These are phyloP conservation scores for Acrossocheilus wenchowensis DNA, from an alignment of 2,797 vertebrate species.

Conservation along the genomic window DNA sequence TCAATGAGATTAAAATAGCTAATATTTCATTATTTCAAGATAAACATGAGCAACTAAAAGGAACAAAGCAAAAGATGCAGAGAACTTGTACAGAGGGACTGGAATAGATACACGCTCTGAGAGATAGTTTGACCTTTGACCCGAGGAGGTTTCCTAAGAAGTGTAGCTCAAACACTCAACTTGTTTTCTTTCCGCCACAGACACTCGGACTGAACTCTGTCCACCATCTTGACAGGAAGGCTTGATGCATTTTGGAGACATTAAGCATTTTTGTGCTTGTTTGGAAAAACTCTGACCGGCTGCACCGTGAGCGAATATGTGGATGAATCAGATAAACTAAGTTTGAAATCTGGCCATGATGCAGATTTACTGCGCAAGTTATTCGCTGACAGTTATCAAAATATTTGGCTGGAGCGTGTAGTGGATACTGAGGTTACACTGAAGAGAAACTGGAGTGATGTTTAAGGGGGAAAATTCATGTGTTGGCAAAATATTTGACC, in stretches of 20 bases:
- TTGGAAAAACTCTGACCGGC: constrained; percentile 52
- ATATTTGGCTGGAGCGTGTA: constrained; percentile 29
- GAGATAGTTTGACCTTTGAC: constrained; percentile 46
- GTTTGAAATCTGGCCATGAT: constrained; percentile 50
- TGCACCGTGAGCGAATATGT: constrained; percentile 35
- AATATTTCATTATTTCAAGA: constrained; percentile 58
- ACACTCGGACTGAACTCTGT: constrained; percentile 39
- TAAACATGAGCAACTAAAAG: not conserved
- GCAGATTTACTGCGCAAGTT: constrained; percentile 38
- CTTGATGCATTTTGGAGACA: constrained; percentile 46
- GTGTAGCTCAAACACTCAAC: constrained; percentile 58
- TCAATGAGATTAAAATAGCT: constrained; percentile 63
- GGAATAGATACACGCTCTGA: constrained; percentile 20
- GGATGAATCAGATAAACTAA: constrained; percentile 48
- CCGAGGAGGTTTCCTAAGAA: constrained; percentile 44
- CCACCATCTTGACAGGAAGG: constrained; percentile 29
- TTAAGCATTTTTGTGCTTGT: constrained; percentile 49
- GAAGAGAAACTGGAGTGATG: constrained; percentile 6
- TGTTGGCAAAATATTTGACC: not conserved
- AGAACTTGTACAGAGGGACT: not conserved
- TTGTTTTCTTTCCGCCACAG: constrained; percentile 42
- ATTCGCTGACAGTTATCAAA: constrained; percentile 45
- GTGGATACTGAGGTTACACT: constrained; percentile 24
- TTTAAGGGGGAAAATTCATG: not conserved
- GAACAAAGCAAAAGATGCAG: constrained; percentile 28